Evolutionary conservation across 2,888 invertebrate species (phyloP).

Genomic region (Ischnus inquisitorius): DNA sequence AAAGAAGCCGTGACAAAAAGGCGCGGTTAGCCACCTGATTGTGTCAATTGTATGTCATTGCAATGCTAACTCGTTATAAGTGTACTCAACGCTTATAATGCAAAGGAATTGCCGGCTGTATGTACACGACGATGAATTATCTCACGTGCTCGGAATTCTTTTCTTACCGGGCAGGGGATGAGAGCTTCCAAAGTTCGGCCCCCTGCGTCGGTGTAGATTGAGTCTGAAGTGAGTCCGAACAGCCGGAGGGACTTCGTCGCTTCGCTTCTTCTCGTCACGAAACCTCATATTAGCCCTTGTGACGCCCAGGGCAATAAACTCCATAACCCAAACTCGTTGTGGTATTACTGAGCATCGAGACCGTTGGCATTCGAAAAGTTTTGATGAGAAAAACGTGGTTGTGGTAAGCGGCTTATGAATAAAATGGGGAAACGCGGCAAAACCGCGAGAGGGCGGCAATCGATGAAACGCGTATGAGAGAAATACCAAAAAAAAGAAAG

Average conservation of each 20-base stretch:
- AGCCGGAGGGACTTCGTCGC: constrained; percentile 31
- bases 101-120: neutral
- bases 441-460: neutral
- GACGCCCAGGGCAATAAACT: constrained; percentile 29
- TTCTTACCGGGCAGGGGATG: constrained; percentile 19
- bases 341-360: constrained; percentile 34
- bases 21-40: neutral
- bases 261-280: constrained; percentile 13
- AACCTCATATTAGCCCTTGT: constrained; percentile 57
- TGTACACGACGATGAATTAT: constrained; percentile 42
- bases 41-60: neutral
- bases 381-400: constrained; percentile 12
- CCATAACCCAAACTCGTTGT: constrained; percentile 36
- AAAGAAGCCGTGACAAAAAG: neutral
- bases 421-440: constrained; percentile 9
- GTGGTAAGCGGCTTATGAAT: constrained; percentile 36
- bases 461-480: constrained; percentile 7
- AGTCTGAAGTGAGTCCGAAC: constrained; percentile 36
- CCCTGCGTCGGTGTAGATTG: constrained; percentile 46
- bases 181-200: constrained; percentile 46
- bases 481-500: constrained; percentile 6
- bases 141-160: constrained; percentile 54
- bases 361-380: constrained; percentile 24
- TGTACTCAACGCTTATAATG: neutral
- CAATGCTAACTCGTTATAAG: neutral